Conservation (phyloP, 2,113 vertebrate species). For the Tapirus terrestris region DNA sequence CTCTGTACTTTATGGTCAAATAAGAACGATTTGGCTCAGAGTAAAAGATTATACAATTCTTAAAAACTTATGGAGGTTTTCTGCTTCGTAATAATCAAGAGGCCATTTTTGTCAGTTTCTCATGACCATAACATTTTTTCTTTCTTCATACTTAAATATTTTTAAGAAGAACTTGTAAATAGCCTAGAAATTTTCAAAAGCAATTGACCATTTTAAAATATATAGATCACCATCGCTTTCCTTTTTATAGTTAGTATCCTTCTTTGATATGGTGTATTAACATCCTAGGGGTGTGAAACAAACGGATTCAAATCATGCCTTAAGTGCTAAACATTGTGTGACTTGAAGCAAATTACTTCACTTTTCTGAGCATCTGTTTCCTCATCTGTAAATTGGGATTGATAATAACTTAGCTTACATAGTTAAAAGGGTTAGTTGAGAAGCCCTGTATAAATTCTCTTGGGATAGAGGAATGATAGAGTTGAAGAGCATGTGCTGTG, state of each 20-base stretch:
- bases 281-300: neutral
- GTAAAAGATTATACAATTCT: conserved; percentile 14
- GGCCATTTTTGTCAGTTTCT: neutral
- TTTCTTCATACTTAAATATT: neutral
- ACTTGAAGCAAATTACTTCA: neutral
- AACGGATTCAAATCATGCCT: conserved; percentile 25
- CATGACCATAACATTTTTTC: neutral
- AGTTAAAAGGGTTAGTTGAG: neutral
- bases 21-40: neutral
- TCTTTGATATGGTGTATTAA: neutral
- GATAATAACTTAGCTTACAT: neutral
- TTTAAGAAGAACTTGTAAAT: neutral
- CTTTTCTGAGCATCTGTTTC: neutral
- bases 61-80: conserved; percentile 1
- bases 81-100: neutral
- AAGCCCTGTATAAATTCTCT: neutral
- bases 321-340: neutral
- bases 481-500: neutral
- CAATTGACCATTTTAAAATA: neutral
- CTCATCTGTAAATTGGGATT: neutral
- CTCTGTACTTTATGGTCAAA: neutral
- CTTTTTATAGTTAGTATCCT: neutral
- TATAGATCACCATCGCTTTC: neutral
- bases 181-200: conserved; percentile 19
- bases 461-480: neutral